phyloP scores from a whole-genome alignment of 1,140 invertebrate species.

The Achatina immaculata region DNA sequence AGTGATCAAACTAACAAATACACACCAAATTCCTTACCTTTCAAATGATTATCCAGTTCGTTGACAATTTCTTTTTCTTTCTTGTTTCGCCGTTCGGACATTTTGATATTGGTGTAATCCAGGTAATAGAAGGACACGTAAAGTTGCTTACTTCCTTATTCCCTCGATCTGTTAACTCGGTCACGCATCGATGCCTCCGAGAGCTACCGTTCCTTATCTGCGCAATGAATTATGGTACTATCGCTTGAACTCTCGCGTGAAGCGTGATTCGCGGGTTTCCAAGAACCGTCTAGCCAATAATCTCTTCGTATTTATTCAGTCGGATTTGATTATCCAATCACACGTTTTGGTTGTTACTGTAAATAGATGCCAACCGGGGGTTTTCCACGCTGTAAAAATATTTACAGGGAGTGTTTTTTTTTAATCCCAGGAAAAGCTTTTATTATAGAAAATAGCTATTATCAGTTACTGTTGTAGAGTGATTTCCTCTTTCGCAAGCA shows the following conservation, averaged over 20 bases:
- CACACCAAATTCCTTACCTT: conserved; percentile 54
- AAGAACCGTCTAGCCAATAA: not conserved
- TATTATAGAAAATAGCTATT: too few species aligned
- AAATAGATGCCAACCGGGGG: not conserved
- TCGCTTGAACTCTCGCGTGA: not conserved
- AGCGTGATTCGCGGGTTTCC: conserved; percentile 10
- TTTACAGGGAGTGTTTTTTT: too few species aligned
- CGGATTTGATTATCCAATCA: not conserved
- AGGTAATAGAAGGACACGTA: not conserved
- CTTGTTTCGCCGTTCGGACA: conserved; percentile 60
- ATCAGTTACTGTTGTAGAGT: too few species aligned
- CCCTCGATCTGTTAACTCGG: not conserved
- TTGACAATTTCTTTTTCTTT: conserved; percentile 63
- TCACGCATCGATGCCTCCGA: conserved; percentile 23
- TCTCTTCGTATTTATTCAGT: not conserved
- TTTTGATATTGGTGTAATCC: conserved; percentile 35
- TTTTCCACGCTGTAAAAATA: not conserved
- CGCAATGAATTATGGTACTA: conserved; percentile 27
- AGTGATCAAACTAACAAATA: not conserved
- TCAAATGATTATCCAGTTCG: conserved; percentile 59
- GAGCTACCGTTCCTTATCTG: not conserved
- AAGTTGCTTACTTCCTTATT: not conserved
- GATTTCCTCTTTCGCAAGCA: too few species aligned
- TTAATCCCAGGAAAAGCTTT: too few species aligned
- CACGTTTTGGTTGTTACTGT: not conserved